Percentiles rank a stretch among this genome's conserved stretches.
phyloP scores from a whole-genome alignment of 2,113 vertebrate genomes.

The Lutjanus erythropterus region DNA sequence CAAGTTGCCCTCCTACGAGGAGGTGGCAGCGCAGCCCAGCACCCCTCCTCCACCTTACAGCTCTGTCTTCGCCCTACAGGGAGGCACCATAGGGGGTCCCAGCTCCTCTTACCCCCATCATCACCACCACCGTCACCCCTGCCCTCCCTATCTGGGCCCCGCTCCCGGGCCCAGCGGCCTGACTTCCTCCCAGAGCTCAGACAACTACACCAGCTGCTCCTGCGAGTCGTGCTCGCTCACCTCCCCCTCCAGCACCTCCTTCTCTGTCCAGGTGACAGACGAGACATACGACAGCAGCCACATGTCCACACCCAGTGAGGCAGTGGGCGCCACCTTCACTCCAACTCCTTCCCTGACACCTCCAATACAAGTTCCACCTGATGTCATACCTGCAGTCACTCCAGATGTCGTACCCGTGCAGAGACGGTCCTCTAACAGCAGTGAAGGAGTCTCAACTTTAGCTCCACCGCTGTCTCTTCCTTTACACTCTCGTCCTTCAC shows the following conservation, averaged over 20 bases:
- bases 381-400: slow-evolving; percentile 54
- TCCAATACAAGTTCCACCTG: slow-evolving; percentile 49
- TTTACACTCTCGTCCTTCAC: slow-evolving; percentile 56
- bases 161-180: slow-evolving; percentile 77
- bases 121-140: slow-evolving; percentile 70
- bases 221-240: slow-evolving; percentile 91
- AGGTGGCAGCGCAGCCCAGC: slow-evolving; percentile 91
- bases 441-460: slow-evolving; percentile 30
- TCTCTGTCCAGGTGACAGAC: slow-evolving; percentile 87
- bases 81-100: slow-evolving; percentile 66
- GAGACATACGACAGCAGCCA: slow-evolving; percentile 88
- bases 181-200: slow-evolving; percentile 88
- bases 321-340: slow-evolving; percentile 28
- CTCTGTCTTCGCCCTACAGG: slow-evolving; percentile 84
- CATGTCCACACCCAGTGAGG: slow-evolving; percentile 81
- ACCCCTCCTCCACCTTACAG: slow-evolving; percentile 95
- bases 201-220: slow-evolving; percentile 91
- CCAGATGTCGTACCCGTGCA: slow-evolving; percentile 59
- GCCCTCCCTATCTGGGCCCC: slow-evolving; percentile 73
- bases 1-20: slow-evolving; percentile 95
- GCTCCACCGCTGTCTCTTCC: slow-evolving; percentile 62
- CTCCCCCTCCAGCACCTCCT: slow-evolving; percentile 89
- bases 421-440: slow-evolving; percentile 40
- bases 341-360: slow-evolving; percentile 24
- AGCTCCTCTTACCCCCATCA: slow-evolving; percentile 70